Conservation (phyloP, 2,113 vertebrate genomes). For the Symphodus melops region DNA sequence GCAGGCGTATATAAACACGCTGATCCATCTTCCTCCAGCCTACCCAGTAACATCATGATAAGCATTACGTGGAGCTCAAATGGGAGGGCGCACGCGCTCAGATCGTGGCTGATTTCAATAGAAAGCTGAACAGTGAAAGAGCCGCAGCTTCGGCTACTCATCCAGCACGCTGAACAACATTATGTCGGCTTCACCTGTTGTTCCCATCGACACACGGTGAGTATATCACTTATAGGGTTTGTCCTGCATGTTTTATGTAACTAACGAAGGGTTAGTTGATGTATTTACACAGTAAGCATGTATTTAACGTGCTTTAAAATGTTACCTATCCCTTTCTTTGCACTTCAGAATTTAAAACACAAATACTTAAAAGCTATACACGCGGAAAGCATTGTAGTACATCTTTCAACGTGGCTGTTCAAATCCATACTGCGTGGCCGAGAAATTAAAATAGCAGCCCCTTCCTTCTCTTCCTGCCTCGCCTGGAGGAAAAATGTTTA, state of each 20-base stretch:
- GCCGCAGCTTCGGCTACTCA: conserved; percentile 44
- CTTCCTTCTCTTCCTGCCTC: conserved; percentile 68
- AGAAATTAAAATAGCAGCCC: conserved; percentile 41
- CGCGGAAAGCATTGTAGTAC: neutral
- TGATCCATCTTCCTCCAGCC: conserved; percentile 75
- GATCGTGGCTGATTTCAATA: conserved; percentile 64
- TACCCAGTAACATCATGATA: conserved; percentile 80
- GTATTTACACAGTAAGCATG: neutral
- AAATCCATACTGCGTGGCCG: conserved; percentile 7
- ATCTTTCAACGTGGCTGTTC: neutral
- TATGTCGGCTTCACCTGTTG: conserved; percentile 77
- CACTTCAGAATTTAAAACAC: conserved; percentile 16
- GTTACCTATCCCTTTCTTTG: neutral
- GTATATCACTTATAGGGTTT: conserved; percentile 40
- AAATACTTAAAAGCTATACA: conserved; percentile 5
- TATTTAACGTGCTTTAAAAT: neutral
- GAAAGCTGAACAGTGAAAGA: conserved; percentile 43
- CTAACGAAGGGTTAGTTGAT: neutral
- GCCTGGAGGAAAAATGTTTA: conserved; percentile 64
- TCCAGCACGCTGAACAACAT: conserved; percentile 35
- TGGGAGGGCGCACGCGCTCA: conserved; percentile 65
- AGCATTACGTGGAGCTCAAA: conserved; percentile 70
- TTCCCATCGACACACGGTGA: conserved; percentile 70
- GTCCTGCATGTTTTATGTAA: neutral
- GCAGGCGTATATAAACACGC: conserved; percentile 82